A percentile compares a stretch with the other conserved stretches of the same genome.
Conservation (phyloP, 1,140 invertebrate genomes). For the Lysiphlebus fabarum region DNA sequence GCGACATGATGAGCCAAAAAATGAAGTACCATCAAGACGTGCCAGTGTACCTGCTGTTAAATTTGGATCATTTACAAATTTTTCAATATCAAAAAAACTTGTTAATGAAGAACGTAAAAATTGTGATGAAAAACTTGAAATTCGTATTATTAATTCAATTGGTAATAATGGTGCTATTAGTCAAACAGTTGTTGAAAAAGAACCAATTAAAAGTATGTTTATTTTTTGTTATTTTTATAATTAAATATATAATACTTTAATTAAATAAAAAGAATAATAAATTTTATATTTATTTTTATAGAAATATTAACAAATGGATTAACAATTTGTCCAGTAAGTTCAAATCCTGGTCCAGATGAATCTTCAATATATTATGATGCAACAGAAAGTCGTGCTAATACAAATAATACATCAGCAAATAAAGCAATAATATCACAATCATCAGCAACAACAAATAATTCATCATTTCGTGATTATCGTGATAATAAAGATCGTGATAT, state of each 20-base stretch:
- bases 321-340: constrained; percentile 54
- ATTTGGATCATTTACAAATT: constrained; percentile 26
- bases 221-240: constrained; percentile 5
- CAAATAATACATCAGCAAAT: constrained; percentile 34
- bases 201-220: constrained; percentile 47
- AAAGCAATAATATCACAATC: constrained; percentile 29
- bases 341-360: constrained; percentile 58
- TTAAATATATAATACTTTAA: background rate
- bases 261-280: background rate
- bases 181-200: constrained; percentile 51
- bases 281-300: constrained; percentile 20
- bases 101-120: constrained; percentile 55
- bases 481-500: constrained; percentile 46
- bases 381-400: constrained; percentile 53
- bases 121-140: constrained; percentile 76
- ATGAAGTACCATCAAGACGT: constrained; percentile 33
- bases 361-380: constrained; percentile 65
- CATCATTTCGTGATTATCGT: constrained; percentile 41
- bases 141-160: constrained; percentile 64
- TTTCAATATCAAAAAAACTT: constrained; percentile 5
- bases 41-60: constrained; percentile 45
- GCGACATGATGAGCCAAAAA: constrained; percentile 41
- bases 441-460: constrained; percentile 31
- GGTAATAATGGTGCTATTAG: constrained; percentile 50
- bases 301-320: constrained; percentile 53